These are phyloP conservation scores for Cotesia congregata DNA, from an alignment of 2,888 invertebrate species.

Conservation along the genomic window DNA sequence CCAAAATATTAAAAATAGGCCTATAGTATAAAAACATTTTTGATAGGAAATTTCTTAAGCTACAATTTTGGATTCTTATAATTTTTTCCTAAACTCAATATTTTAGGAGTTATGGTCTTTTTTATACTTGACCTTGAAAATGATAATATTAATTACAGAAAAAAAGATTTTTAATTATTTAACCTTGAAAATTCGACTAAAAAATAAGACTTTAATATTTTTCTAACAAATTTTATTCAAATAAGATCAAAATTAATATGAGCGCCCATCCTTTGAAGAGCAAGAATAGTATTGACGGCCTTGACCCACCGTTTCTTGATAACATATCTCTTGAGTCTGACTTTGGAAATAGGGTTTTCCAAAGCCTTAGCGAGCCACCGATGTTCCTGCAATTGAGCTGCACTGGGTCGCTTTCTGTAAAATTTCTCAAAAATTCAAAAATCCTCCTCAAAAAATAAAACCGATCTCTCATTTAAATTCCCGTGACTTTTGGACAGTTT, in stretches of 20 bases:
- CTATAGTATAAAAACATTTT: too few relatives aligned
- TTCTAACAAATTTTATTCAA: slow-evolving; percentile 37
- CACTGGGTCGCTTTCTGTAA: slow-evolving; percentile 80
- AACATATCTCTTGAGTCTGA: slow-evolving; percentile 87
- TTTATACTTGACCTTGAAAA: slow-evolving; percentile 44
- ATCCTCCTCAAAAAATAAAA: not conserved
- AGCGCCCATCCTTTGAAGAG: slow-evolving; percentile 88
- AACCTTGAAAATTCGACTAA: not conserved
- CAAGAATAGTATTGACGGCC: slow-evolving; percentile 89
- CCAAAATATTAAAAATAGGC: too few relatives aligned
- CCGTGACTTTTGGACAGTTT: slow-evolving; percentile 67
- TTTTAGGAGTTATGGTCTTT: slow-evolving; percentile 35
- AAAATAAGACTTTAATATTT: not conserved
- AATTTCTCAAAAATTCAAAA: not conserved
- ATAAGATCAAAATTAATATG: slow-evolving; percentile 76
- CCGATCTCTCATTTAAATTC: not conserved
- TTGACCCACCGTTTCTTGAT: slow-evolving; percentile 93
- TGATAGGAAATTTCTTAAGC: too few relatives aligned
- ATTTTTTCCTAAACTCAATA: too few relatives aligned
- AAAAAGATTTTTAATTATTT: not conserved
- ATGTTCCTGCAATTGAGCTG: slow-evolving; percentile 81
- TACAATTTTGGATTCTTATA: too few relatives aligned
- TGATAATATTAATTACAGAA: not conserved
- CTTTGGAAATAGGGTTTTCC: slow-evolving; percentile 81
- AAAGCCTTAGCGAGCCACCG: slow-evolving; percentile 82